Evolutionary conservation across 2,797 vertebrate species (phyloP), one percentile per base, ranked within the genome.

Genomic region (Peromyscus aztecus): DNA sequence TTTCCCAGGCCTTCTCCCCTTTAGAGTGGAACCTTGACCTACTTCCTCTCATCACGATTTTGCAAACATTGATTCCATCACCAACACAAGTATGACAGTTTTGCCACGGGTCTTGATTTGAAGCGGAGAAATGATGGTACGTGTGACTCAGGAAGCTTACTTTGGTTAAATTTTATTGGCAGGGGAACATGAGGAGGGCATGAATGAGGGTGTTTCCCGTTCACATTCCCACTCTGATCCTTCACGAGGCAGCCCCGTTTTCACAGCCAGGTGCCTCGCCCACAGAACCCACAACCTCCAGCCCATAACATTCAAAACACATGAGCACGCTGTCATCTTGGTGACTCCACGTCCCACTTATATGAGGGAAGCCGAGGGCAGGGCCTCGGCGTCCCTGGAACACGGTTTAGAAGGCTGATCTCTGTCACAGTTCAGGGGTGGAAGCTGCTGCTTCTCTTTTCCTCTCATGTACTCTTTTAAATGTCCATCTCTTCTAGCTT

Each of bases 381-480:
- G 46, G 73, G 73, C 49, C 71, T 83, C 73, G 27, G 69, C 21
- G 43, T 8, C 57, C 75, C 73, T 63, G 65, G 43, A 77, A 94
- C 55, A 6, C 81, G 29, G 13, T 80, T 43, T 59, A 9, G 55
- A 57, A 81, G 57, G 86, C 83, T 76, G 23, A 23, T 75, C 43
- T 89, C 46, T 73, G 27, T 16, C 5, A 23, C 46, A 80, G 11
- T 29, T 49, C 91, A 7, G 11, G 4, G 37, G 73, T 49, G 67
- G 11, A 78, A 87, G 8, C 76, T 93, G 76, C 88, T 75, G 61
- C 85, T 61, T 71, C 81, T 93, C 14, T 24, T 76, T 69, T 86
- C 93, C 37, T 75, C 23, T 63, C 49, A 21, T 46, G 10, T 2
- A 8, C 40, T 89, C 1, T 90, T 97, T 57, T 59, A 67, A 76